Conservation (phyloP, 1,140 invertebrate genomes). For the Dryas iulia region DNA sequence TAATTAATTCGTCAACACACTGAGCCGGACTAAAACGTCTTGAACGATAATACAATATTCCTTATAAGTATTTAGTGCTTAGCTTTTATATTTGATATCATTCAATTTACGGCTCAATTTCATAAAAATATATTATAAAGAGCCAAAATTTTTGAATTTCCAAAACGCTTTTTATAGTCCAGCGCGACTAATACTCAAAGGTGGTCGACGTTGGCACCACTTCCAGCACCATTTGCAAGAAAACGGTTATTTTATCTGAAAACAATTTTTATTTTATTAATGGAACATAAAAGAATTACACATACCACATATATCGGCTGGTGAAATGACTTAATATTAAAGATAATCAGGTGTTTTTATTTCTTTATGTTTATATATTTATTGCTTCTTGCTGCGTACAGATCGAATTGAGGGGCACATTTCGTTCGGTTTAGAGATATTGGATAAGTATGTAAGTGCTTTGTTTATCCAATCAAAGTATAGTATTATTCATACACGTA, state of each 20-base stretch:
- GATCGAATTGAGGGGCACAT: too few species aligned
- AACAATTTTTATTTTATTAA: slow-evolving; percentile 34
- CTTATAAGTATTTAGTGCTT: slow-evolving; percentile 16
- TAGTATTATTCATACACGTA: too few species aligned
- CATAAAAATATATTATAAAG: slow-evolving; percentile 17
- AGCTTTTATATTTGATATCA: neutral
- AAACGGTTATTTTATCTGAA: slow-evolving; percentile 93
- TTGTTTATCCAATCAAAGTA: too few species aligned
- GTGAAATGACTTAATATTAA: too few species aligned
- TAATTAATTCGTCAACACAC: slow-evolving; percentile 30
- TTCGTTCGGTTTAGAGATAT: too few species aligned
- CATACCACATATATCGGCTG: too few species aligned
- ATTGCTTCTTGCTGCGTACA: too few species aligned
- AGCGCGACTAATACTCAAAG: slow-evolving; percentile 81
- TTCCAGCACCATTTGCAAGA: slow-evolving; percentile 94
- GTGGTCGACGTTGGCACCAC: slow-evolving; percentile 93
- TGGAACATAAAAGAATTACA: neutral
- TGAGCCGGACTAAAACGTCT: slow-evolving; percentile 9
- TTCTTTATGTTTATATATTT: too few species aligned
- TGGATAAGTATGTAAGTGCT: too few species aligned
- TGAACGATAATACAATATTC: slow-evolving; percentile 17
- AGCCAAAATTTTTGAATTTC: slow-evolving; percentile 18
- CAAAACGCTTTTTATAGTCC: slow-evolving; percentile 71
- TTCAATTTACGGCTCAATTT: slow-evolving; percentile 7
- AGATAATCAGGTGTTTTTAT: too few species aligned